Evolutionary conservation across 1,140 invertebrate genomes (phyloP), one percentile per base, ranked within the genome.

Genomic region (Oedothorax gibbosus): DNA sequence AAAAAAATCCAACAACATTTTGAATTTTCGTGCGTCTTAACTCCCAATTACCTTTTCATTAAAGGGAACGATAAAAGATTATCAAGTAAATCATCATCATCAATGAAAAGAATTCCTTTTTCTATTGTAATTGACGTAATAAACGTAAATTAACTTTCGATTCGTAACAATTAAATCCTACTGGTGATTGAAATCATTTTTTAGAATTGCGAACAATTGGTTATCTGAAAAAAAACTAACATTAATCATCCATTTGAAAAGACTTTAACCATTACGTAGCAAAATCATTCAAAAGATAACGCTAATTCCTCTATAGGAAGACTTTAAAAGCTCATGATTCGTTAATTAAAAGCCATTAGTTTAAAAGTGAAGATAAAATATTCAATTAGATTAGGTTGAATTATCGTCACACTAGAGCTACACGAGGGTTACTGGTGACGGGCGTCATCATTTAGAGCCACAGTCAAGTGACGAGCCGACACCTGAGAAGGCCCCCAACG

Each of bases 251-350:
- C 8, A 71, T 71, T 57, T 14, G 51, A 77, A 73, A 64, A 77
- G 76, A 20, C 54, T 79, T 79, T 79, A 79, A 79, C 76, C 76
- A 79, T 79, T 79, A 79, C 62, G 51, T 79, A 20, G 21, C 62
- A 66, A 79, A 78, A 66, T 66, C 54, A 49, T 64, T 50, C 75
- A 4, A 20, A 18, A 53, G 76, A 79, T 79, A 79, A 66, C 15
- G 64, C 18, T 79, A 79, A 66, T 79, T 78, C 49, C 49, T 20
- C 62, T 79, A 21, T 11, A 12, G 14, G 35, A 77, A 50, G 18
- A 64, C 35, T 62, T 50, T 50, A 50, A 75, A 49, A 51, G 35
- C 15, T 18, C 35, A 51, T 5, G 18, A 64, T 20, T 7, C 14
- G 50, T n/a, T 51, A 71, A 71, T 71, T 71, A 51, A 77, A 75